Evolutionary conservation across 2,113 vertebrate genomes (phyloP), one percentile per base, ranked within the genome.

Genomic region (Alectura lathami): DNA sequence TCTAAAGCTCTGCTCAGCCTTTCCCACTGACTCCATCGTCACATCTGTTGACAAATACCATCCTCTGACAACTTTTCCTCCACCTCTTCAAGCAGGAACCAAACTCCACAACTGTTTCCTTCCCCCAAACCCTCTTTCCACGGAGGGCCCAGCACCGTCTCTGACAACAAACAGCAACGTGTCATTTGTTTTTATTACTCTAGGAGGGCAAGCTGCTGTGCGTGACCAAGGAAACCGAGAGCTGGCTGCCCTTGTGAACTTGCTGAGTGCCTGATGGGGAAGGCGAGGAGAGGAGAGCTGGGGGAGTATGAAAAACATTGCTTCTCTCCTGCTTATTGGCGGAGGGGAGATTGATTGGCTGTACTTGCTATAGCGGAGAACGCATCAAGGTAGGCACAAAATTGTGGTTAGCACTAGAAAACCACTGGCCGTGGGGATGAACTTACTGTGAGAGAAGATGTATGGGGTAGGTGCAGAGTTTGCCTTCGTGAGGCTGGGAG

Each of bases 111-210:
- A 83, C 57, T 1, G 2, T 29, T 68, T 73, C 68, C 69, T 90
- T 86, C 14, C 56, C 64, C 64, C 8, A 70, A 75, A 72, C 27
- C n/a, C 63, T 12, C 74, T 69, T 13, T 91, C 70, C 67, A 29
- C 4, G 0, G 43, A 95, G 88, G 94, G 86, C 91, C 83, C 15
- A 4, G 82, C 17, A 69, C 76, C 1, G 2, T 24, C 82, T 91
- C 88, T 76, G 83, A 95, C 86, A 96, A 75, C 95, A 86, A 92
- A 69, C 92, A 93, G 92, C 91, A 88, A 92, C 17, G 83, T 96
- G 94, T 94, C 94, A 93, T 96, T 96, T 96, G 94, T 94, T 96
- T 94, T 96, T 96, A 96, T 96, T 96, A 96, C 96, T 94, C 86
- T 38, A 27, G 94, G 95, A 96, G 92, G 96, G 95, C 92, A 93